Base-by-base conservation (phyloP, 2,797 vertebrate species). In the Tapera naevia region DNA sequence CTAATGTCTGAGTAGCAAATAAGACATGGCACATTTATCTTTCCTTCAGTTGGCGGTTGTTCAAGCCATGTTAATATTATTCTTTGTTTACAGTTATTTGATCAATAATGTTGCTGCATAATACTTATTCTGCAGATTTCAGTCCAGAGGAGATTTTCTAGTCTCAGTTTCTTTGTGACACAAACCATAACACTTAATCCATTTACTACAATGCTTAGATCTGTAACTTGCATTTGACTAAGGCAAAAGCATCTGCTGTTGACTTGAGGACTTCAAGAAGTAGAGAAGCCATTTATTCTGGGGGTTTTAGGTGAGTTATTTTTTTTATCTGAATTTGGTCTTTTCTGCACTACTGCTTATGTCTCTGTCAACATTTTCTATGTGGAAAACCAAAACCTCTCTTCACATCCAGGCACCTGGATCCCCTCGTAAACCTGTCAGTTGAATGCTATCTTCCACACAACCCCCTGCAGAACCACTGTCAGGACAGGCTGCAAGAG, bases 11-110 rank as follows among this genome's bases (percentile, higher is more conserved):
- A 75, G 39, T 39, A 86, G 62, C 43, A 81, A 92, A 67, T 15
- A 65, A 56, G 21, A 65, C 22, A 35, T 13, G 45, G 69, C 53
- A 11, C 71, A 72, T 83, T 87, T 43, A 41, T 73, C 56, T 32
- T 51, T 45, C 45, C 64, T 70, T 71, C 61, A 57, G 17, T 12
- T 88, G 88, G 70, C 11, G 1, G 35, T 41, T 75, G 19, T 69
- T 86, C 86, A 91, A 69, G 66, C 24, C 46, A 37, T 62, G 37
- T 25, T 86, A 48, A 9, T 90, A 58, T 69, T 83, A 58, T 24
- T 88, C 57, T 91, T 93, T 94, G n/a, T 89, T 84, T 95, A 51
- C 46, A 35, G 53, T 94, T 91, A 91, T 56, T 80, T 73, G 86
- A 94, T 94, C 88, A 94, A 86, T 86, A 81, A 62, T 53, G 76